Base-by-base conservation (phyloP, 2,113 vertebrate genomes). In the Uropsilus gracilis region DNA sequence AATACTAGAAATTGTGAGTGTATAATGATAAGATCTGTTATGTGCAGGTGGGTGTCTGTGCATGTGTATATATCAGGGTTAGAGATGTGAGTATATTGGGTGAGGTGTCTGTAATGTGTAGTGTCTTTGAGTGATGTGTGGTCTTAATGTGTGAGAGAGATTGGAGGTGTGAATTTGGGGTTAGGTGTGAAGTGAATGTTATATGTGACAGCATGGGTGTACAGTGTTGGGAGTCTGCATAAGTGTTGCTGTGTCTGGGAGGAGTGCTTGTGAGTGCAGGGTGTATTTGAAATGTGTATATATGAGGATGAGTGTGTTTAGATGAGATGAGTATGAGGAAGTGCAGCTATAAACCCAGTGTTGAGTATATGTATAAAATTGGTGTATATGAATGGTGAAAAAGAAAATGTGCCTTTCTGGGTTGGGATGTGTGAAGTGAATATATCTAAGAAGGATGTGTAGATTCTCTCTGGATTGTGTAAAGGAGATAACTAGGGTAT, bases 181-280 rank as follows among this genome's bases (percentile, higher is more conserved):
- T 84, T 12, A 11, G 59, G n/a, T 87, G 55, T 90, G 71, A 95
- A 30, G 34, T 88, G 37, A 80, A 68, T 84, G 37, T 50, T 84
- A 16, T 78, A 42, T 80, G 46, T 94, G 42, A 77, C 42, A 95
- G 16, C 88, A 57, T 86, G 80, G n/a, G 69, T 89, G 30, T 90
- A 46, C 44, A 89, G 63, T 82, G 18, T 86, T 92, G 55, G 44
- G 63, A 89, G 55, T 75, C 88, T 83, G 16, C 46, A 0, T 94
- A 91, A 94, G 50, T 89, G 48, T 95, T 71, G 55, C 76, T 90
- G 48, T 90, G 53, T 80, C 42, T 92, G 53, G 69, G 57, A 90
- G 64, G 61, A 86, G 28, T 90, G 42, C 44, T 37, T 82, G 11
- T 88, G 64, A 76, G 17, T 73, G 68, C 82, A 86, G 55, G 69